Conservation (phyloP, 1,140 invertebrate species). For the Pararge aegeria region DNA sequence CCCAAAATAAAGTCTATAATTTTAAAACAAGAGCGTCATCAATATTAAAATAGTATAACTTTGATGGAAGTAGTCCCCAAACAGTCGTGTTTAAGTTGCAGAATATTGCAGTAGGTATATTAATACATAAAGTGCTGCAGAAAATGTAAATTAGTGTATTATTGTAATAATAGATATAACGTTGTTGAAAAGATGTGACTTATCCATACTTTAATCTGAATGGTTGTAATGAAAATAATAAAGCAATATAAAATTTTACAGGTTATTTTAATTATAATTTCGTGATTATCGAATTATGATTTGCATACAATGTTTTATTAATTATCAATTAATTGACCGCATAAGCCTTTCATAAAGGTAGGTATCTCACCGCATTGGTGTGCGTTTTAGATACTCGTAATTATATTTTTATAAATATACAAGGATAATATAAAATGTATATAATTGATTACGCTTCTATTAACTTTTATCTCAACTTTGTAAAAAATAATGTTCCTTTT, state of each 20-base stretch:
- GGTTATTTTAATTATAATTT: not conserved
- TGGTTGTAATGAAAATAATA: conserved; percentile 41
- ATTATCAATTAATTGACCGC: not conserved
- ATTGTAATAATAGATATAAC: conserved; percentile 30
- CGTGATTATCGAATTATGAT: not conserved
- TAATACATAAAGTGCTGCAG: not conserved
- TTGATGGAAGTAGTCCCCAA: no score
- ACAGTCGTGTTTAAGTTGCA: no score
- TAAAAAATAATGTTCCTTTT: conserved; percentile 19
- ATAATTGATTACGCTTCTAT: conserved; percentile 17
- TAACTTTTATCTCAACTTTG: conserved; percentile 8
- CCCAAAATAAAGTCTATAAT: no score
- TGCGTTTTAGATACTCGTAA: conserved; percentile 20
- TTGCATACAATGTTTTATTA: not conserved
- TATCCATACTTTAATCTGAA: conserved; percentile 31
- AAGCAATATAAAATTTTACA: conserved; percentile 35
- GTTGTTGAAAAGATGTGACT: conserved; percentile 38
- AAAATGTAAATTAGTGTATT: conserved; percentile 26
- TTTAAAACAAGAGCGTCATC: no score
- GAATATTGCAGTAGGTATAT: no score
- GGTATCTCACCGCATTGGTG: conserved; percentile 5
- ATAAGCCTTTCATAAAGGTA: not conserved
- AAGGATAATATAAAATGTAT: conserved; percentile 16
- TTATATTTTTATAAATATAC: conserved; percentile 31
- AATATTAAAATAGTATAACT: no score